phyloP scores from a whole-genome alignment of 2,888 invertebrate species.

The Cerastis leucographa region DNA sequence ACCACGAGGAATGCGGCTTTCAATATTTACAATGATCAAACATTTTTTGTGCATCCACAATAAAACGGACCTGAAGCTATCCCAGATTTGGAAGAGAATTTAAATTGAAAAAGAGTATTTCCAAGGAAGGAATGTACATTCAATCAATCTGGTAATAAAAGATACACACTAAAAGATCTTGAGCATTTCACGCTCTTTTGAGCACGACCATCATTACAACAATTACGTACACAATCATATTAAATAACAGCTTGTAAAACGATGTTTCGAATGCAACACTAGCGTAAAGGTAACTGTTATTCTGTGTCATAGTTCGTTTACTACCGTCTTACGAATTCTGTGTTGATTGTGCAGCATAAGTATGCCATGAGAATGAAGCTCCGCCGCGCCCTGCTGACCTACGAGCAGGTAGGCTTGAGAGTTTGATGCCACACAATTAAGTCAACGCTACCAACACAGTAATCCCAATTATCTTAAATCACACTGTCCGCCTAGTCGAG shows the following conservation, averaged over 20 bases:
- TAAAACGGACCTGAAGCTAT: conserved; percentile 47
- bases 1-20: conserved; percentile 74
- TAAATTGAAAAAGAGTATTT: conserved; percentile 43
- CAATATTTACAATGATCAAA: conserved; percentile 72
- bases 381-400: conserved; percentile 56
- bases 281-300: conserved; percentile 48
- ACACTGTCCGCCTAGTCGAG: conserved; percentile 35
- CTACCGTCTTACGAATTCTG: conserved; percentile 54
- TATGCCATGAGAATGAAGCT: conserved; percentile 63
- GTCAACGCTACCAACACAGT: conserved; percentile 50
- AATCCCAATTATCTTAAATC: conserved; percentile 44
- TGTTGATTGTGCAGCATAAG: conserved; percentile 56
- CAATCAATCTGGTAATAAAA: conserved; percentile 44
- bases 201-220: conserved; percentile 46
- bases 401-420: conserved; percentile 40
- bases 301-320: conserved; percentile 55
- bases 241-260: conserved; percentile 54
- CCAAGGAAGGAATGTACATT: conserved; percentile 41
- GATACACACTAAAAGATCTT: conserved; percentile 39
- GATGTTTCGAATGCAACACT: conserved; percentile 42
- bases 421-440: conserved; percentile 55
- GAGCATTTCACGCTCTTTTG: conserved; percentile 57
- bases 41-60: conserved; percentile 64
- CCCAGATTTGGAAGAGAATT: conserved; percentile 44
- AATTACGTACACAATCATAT: conserved; percentile 50